phyloP scores from a whole-genome alignment of 2,888 invertebrate genomes.

The Caenorhabditis japonica region DNA sequence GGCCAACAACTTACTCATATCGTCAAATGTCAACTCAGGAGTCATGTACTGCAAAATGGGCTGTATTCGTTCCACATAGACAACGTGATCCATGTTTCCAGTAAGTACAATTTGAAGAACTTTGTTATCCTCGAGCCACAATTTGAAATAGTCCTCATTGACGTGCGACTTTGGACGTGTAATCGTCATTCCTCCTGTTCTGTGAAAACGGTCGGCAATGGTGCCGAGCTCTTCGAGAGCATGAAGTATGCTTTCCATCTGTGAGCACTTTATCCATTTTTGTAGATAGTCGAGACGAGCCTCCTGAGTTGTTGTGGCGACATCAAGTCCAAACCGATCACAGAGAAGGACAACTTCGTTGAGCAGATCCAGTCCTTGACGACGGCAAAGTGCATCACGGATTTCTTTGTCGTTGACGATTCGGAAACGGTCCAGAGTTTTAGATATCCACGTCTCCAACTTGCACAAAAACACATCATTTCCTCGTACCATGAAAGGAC shows the following conservation, averaged over 20 bases:
- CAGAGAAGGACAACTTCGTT: slow-evolving; percentile 37
- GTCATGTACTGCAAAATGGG: slow-evolving; percentile 80
- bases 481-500: slow-evolving; percentile 9
- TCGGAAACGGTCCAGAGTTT: slow-evolving; percentile 30
- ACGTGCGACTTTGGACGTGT: slow-evolving; percentile 27
- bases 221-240: slow-evolving; percentile 48
- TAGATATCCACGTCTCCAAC: slow-evolving; percentile 24
- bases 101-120: slow-evolving; percentile 54
- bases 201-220: slow-evolving; percentile 36
- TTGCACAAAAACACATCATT: slow-evolving; percentile 26
- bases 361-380: slow-evolving; percentile 41
- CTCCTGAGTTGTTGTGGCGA: slow-evolving; percentile 20
- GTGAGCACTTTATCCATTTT: slow-evolving; percentile 53
- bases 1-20: slow-evolving; percentile 78
- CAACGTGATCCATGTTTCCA: slow-evolving; percentile 80
- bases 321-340: slow-evolving; percentile 36
- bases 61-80: slow-evolving; percentile 80
- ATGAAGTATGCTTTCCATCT: slow-evolving; percentile 47
- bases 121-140: slow-evolving; percentile 52
- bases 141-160: slow-evolving; percentile 46
- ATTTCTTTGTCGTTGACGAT: slow-evolving; percentile 43
- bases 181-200: slow-evolving; percentile 32
- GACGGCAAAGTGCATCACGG: slow-evolving; percentile 29
- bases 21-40: slow-evolving; percentile 79
- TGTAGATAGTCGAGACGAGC: slow-evolving; percentile 41